Evolutionary conservation across 1,140 invertebrate species (phyloP).

Genomic region (Leguminivora glycinivorella): DNA sequence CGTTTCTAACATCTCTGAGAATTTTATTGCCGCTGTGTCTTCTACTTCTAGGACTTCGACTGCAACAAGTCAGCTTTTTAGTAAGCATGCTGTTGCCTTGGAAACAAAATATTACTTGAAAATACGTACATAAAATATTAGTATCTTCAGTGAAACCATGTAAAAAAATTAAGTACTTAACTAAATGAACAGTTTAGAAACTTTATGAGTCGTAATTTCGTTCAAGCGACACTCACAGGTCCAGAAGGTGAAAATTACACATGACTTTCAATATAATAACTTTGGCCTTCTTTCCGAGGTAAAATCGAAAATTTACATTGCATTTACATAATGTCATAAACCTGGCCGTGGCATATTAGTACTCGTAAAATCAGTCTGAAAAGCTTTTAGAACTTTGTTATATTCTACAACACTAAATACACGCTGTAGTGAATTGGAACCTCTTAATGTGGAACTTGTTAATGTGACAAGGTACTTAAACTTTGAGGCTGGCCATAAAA

Average conservation of each 20-base stretch:
- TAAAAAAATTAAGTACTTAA: no score
- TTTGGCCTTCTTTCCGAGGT: conserved; percentile 22
- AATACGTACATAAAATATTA: no score
- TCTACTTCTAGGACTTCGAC: no score
- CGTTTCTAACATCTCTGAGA: no score
- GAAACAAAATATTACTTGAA: no score
- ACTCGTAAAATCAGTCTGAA: not conserved
- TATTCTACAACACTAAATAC: not conserved
- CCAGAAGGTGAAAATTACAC: conserved; percentile 21
- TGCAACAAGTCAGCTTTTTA: no score
- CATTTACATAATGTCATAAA: conserved; percentile 7
- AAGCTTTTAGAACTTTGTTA: not conserved
- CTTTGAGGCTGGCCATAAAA: not conserved
- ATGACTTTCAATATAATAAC: conserved; percentile 1
- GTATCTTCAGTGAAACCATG: no score
- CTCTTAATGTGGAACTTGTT: not conserved
- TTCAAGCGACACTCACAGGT: not conserved
- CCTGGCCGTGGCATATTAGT: conserved; percentile 1
- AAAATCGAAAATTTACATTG: conserved; percentile 17
- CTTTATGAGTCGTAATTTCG: not conserved
- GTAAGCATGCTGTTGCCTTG: no score
- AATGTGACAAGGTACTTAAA: not conserved
- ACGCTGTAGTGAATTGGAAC: not conserved
- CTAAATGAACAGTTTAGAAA: not conserved
- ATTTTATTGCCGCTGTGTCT: no score